A percentile compares a stretch with the other conserved stretches of the same genome.
Evolutionary conservation across 2,888 invertebrate species (phyloP).

Genomic region (Dilophus febrilis): DNA sequence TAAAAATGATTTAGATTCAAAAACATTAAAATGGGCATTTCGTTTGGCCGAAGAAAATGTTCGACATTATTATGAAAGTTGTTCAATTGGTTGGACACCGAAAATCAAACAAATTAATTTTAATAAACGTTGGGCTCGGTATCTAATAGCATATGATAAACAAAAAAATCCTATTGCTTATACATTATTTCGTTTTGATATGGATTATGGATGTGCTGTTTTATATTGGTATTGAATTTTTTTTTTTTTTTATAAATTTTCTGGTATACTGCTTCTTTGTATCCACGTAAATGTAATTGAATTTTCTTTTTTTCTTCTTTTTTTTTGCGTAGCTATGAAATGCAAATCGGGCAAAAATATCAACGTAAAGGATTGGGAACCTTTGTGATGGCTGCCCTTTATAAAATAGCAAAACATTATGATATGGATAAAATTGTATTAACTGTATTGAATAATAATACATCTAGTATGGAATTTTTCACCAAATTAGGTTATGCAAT

Average conservation of each 20-base stretch:
- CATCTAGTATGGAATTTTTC: slow-evolving; percentile 47
- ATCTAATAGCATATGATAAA: slow-evolving; percentile 35
- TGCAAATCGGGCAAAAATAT: slow-evolving; percentile 50
- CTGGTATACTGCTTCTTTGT: not conserved
- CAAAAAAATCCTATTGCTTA: slow-evolving; percentile 41
- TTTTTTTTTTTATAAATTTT: not conserved
- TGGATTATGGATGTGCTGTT: slow-evolving; percentile 49
- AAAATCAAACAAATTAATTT: slow-evolving; percentile 45
- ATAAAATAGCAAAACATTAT: slow-evolving; percentile 49
- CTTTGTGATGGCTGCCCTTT: slow-evolving; percentile 58
- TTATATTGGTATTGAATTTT: slow-evolving; percentile 41
- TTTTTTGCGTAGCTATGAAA: slow-evolving; percentile 48
- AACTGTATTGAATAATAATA: slow-evolving; percentile 60
- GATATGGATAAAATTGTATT: slow-evolving; percentile 59
- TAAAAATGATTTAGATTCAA: slow-evolving; percentile 23
- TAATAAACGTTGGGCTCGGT: slow-evolving; percentile 44
- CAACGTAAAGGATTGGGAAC: slow-evolving; percentile 62
- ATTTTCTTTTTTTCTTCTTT: slow-evolving; percentile 5
- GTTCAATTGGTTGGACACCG: slow-evolving; percentile 45
- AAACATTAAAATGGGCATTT: slow-evolving; percentile 26
- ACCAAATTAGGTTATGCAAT: slow-evolving; percentile 45
- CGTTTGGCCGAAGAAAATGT: slow-evolving; percentile 29
- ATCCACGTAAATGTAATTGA: not conserved
- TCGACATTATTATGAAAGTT: slow-evolving; percentile 21
- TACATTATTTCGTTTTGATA: slow-evolving; percentile 57